Base-by-base conservation (phyloP, 2,888 invertebrate genomes). In the Caenorhabditis panamensis region DNA sequence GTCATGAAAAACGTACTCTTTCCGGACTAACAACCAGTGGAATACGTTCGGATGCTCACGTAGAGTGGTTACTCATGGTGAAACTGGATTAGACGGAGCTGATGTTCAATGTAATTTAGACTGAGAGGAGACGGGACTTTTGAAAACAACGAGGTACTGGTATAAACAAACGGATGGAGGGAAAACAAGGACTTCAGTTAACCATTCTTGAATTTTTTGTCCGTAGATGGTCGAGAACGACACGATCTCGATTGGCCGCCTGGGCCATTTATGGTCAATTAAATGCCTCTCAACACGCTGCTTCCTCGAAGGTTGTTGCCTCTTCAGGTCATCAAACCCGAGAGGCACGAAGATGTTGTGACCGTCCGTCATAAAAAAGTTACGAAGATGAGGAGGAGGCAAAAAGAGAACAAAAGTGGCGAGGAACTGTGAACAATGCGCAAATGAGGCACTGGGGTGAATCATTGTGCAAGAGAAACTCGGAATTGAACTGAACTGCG, bases 211-310 rank as follows among this genome's bases (percentile, higher is more conserved):
- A 20, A 18, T 4, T 6, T 54, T 41, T n/a, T n/a, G n/a, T n/a
- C n/a, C n/a, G n/a, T n/a, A n/a, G n/a, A 41, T 41, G 26, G 26
- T 26, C 54, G 54, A 54, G 31, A 58, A 36, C 11, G 22, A 26
- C 24, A 36, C 11, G 22, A 26, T 53, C 62, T 62, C 41, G 20
- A 61, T 18, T 64, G 59, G 36, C 59, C 64, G 64, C 51, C 73
- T 64, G 58, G n/a, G n/a, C 51, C 77, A 67, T 77, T 77, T 64
- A 77, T 69, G 77, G 69, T 77, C 77, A 77, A 77, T 77, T 77
- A 77, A 77, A 77, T 59, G 77, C 77, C 68, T 69, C 77, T 77
- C 64, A 58, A 62, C 68, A 76, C 76, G 68, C 54, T 68, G 63
- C 73, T 76, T 76, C 59, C 37, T 51, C 51, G 67, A 66, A 54